Base-by-base conservation (phyloP, 2,888 invertebrate species). In the Dasypolia templi region DNA sequence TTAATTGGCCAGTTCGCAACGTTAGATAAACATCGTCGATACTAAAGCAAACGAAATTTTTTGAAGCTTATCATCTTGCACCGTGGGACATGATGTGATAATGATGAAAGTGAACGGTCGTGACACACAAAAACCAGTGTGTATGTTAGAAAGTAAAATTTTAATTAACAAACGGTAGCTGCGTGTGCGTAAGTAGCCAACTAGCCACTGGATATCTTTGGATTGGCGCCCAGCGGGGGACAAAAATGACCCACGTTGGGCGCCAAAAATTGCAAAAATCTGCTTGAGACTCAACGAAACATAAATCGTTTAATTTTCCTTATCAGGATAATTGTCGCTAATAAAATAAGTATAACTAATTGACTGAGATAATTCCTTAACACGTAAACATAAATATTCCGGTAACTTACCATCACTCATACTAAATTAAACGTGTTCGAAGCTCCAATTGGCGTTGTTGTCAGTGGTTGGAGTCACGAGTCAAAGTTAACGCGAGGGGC, bases 401-500 rank as follows among this genome's bases (percentile, higher is more conserved):
- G 14, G 22, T 51, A 55, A 42, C 22, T 61, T 46, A 26, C 63
- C 44, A 53, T 29, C 26, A 71, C 39, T 58, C 56, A 29, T 68
- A 64, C 70, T 59, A 64, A 77, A 77, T 66, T 74, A 70, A 66
- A 77, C 67, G 61, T 63, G 75, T 84, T 69, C 70, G 49, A 71
- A 81, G 44, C 67, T 72, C 58, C 76, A 83, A 83, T 84, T 77
- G 77, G 68, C 56, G 69, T 80, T 67, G 69, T 80, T 67, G 67
- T 63, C 73, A 72, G 69, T 74, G 77, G 67, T 75, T 68, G 74
- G 53, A 72, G 69, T 63, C 72, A 81, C 78, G 85, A 88, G 87
- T 88, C 87, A 86, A 89, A 88, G 84, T 89, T 90, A 88, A 85
- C 91, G 88, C 89, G 89, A 86, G 88, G 90, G 91, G 90, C 83